Evolutionary conservation across 2,888 invertebrate genomes (phyloP).

Genomic region (Apodemia duryi): DNA sequence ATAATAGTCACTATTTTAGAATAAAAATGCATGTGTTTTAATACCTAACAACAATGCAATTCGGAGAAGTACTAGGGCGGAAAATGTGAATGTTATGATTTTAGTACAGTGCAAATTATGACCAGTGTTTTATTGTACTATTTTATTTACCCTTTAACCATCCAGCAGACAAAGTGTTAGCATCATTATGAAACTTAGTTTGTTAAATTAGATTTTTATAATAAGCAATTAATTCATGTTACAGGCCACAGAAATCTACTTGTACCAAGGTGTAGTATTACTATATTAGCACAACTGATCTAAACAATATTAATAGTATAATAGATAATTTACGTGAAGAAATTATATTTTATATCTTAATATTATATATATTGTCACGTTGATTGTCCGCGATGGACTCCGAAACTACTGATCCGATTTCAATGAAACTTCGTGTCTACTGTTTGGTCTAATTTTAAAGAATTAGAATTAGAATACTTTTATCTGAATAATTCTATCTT

Average conservation of each 20-base stretch:
- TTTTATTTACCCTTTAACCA: neutral
- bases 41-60: conserved; percentile 7
- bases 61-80: neutral
- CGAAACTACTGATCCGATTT: no score
- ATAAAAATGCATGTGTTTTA: conserved; percentile 9
- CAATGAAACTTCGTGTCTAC: no score
- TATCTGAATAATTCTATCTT: no score
- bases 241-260: neutral
- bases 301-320: no score
- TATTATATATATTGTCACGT: no score
- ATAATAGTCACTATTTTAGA: neutral
- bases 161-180: conserved; percentile 1
- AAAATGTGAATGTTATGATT: conserved; percentile 4
- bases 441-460: no score
- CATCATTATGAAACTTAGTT: conserved; percentile 2
- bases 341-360: no score
- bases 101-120: neutral
- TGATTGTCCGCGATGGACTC: no score
- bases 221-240: neutral
- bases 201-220: conserved; percentile 13
- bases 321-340: no score
- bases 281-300: neutral
- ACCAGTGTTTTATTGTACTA: conserved; percentile 2
- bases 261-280: neutral
- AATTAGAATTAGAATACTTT: no score